Conservation (phyloP, 2,113 vertebrate species). For the Poeciliopsis occidentalis region DNA sequence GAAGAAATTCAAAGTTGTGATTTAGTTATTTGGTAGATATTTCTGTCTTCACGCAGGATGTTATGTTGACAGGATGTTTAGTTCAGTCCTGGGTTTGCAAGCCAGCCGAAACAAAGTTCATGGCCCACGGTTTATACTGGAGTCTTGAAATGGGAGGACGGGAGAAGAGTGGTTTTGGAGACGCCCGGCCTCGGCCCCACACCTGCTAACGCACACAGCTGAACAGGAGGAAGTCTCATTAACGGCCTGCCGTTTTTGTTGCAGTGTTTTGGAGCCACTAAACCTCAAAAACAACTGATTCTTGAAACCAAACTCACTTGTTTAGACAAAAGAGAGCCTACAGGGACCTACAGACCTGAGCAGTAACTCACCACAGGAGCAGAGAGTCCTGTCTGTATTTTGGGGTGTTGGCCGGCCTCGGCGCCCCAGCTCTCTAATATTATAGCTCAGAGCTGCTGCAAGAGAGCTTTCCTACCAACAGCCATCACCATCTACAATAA, state of each 20-base stretch:
- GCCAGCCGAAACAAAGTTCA: too few relatives aligned
- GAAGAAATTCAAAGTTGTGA: background rate
- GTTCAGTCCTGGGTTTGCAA: background rate
- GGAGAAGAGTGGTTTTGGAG: slow-evolving; percentile 51
- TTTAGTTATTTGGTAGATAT: background rate
- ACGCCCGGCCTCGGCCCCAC: slow-evolving; percentile 64
- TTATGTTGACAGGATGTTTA: background rate
- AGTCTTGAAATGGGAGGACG: background rate
- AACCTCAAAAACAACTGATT: slow-evolving; percentile 80
- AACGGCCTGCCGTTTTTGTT: slow-evolving; percentile 79
- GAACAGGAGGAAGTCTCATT: slow-evolving; percentile 80
- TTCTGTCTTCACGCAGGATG: background rate
- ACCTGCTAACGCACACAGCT: slow-evolving; percentile 76
- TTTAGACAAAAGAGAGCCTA: slow-evolving; percentile 53
- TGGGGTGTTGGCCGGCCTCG: slow-evolving; percentile 33
- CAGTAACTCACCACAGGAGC: slow-evolving; percentile 61
- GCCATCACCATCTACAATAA: too few relatives aligned
- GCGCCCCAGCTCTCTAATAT: slow-evolving; percentile 22
- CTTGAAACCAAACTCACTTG: slow-evolving; percentile 63
- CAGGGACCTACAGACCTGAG: slow-evolving; percentile 60
- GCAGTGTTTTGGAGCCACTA: slow-evolving; percentile 51
- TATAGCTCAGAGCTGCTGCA: slow-evolving; percentile 1
- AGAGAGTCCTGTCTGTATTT: slow-evolving; percentile 48
- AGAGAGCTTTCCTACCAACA: too few relatives aligned
- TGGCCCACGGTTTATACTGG: background rate